A percentile compares a stretch with the other conserved stretches of the same genome.
Conservation (phyloP, 92 coral and sea anemone species). For the Porites lobata region DNA sequence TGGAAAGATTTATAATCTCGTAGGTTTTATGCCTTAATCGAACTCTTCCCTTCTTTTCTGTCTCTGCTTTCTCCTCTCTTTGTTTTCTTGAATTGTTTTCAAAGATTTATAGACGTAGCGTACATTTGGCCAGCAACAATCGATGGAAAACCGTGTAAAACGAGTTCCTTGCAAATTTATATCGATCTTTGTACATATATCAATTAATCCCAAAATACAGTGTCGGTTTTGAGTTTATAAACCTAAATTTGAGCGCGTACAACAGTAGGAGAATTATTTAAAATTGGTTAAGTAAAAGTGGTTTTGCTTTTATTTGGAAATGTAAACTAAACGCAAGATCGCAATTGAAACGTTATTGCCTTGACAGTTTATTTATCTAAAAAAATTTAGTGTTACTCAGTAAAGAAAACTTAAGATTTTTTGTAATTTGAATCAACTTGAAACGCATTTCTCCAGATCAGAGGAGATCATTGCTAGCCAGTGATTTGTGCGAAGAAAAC, state of each 20-base stretch:
- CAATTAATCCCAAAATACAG: background rate
- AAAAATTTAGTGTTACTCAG: too few relatives aligned
- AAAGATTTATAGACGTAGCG: background rate
- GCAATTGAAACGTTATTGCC: background rate
- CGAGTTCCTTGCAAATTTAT: constrained; percentile 13
- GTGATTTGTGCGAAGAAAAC: background rate
- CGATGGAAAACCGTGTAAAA: background rate
- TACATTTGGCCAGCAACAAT: background rate
- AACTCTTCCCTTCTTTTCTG: too few relatives aligned
- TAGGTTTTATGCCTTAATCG: too few relatives aligned
- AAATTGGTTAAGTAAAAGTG: background rate
- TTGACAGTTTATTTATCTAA: constrained; percentile 2
- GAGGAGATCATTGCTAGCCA: too few relatives aligned
- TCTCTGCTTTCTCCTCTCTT: too few relatives aligned
- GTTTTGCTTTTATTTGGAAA: background rate
- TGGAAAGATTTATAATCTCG: too few relatives aligned
- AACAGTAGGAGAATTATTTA: background rate
- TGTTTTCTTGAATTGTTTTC: background rate
- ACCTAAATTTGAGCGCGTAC: background rate
- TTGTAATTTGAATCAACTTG: background rate
- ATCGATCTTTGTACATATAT: constrained; percentile 24
- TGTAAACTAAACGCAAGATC: background rate
- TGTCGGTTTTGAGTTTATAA: too few relatives aligned
- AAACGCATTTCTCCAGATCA: background rate
- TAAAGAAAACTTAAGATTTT: background rate